Evolutionary conservation across 2,113 vertebrate genomes (phyloP).

Genomic region (Rhagologus leucostigma): DNA sequence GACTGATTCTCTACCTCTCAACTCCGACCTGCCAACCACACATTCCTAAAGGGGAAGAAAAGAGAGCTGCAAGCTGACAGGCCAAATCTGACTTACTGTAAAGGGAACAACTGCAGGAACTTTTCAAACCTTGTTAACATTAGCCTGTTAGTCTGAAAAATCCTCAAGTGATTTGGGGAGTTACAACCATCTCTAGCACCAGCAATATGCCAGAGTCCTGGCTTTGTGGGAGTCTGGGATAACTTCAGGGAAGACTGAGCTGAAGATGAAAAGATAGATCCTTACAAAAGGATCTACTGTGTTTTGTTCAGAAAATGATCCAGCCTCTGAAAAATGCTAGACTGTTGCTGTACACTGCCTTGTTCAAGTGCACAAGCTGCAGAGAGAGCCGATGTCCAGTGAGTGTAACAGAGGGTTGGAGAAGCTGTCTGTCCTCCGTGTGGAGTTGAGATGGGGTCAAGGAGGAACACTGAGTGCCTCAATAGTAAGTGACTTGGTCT

Average conservation of each 20-base stretch:
- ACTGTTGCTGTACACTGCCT: conserved; percentile 19
- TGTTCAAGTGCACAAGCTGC: conserved; percentile 24
- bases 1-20: conserved; percentile 35
- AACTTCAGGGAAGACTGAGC: background rate
- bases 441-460: background rate
- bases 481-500: conserved; percentile 48
- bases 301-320: background rate
- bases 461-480: conserved; percentile 60
- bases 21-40: background rate
- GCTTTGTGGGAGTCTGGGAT: background rate
- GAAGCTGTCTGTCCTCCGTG: conserved; percentile 31
- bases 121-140: background rate
- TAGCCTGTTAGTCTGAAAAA: background rate
- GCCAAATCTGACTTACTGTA: conserved; percentile 4
- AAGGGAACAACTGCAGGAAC: conserved; percentile 26
- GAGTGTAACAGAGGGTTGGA: conserved; percentile 7
- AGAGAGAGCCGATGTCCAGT: conserved; percentile 23
- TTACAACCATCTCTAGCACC: background rate
- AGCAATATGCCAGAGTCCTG: background rate
- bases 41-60: conserved; percentile 9
- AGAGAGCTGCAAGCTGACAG: conserved; percentile 12
- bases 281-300: background rate
- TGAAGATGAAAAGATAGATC: background rate
- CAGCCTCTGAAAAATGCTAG: conserved; percentile 12
- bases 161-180: background rate